These are phyloP conservation scores for Lutra lutra DNA, from an alignment of 2,797 vertebrate genomes.

Conservation along the genomic window DNA sequence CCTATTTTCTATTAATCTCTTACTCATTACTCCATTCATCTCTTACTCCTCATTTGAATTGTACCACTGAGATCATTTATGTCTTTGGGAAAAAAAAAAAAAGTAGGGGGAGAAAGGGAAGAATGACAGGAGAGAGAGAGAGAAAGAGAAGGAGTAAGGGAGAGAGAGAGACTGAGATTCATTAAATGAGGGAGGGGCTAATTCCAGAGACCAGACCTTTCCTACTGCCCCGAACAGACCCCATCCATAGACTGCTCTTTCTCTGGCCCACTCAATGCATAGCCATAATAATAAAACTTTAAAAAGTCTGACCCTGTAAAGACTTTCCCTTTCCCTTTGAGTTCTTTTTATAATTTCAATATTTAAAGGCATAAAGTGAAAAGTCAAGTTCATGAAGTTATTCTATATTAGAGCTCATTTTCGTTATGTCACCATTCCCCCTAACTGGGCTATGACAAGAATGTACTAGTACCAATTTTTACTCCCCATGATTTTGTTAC, in stretches of 20 bases:
- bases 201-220: background rate
- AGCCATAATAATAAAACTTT: background rate
- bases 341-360: slow-evolving; percentile 19
- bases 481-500: background rate
- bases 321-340: background rate
- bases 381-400: background rate
- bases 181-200: background rate
- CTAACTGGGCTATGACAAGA: background rate
- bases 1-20: background rate
- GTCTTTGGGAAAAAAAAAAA: background rate
- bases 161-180: background rate
- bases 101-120: background rate
- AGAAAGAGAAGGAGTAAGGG: no score
- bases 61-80: background rate
- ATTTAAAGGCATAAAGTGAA: slow-evolving; percentile 18
- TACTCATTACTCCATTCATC: background rate
- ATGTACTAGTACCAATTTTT: background rate
- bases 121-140: background rate
- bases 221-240: rapidly evolving
- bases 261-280: background rate
- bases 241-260: background rate
- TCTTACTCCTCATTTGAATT: background rate
- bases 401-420: background rate
- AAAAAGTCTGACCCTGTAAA: background rate
- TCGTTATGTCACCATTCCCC: background rate